phyloP scores from a whole-genome alignment of 2,888 invertebrate genomes.

The Hirudinaria manillensis region DNA sequence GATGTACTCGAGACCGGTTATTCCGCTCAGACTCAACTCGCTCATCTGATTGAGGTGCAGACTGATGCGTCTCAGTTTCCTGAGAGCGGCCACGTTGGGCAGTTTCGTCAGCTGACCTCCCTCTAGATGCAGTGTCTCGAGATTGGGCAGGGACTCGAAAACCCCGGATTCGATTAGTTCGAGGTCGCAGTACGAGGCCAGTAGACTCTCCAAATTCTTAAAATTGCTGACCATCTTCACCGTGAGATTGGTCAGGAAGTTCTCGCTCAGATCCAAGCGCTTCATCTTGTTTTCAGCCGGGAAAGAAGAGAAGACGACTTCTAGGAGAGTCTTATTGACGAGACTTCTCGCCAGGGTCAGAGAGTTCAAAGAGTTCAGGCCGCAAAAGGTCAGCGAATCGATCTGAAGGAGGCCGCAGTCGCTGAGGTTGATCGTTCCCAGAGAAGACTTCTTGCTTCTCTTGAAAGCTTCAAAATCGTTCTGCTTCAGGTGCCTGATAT shows the following conservation, averaged over 20 bases:
- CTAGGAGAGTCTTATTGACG: conserved; percentile 24
- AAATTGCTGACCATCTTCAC: conserved; percentile 34
- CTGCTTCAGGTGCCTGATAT: conserved; percentile 32
- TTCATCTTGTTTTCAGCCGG: conserved; percentile 30
- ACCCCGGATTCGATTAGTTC: conserved; percentile 34
- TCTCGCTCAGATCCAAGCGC: conserved; percentile 38
- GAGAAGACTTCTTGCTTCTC: conserved; percentile 15
- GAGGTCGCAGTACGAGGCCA: conserved; percentile 36
- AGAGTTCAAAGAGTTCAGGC: conserved; percentile 36
- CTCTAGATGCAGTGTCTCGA: conserved; percentile 35
- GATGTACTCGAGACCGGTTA: conserved; percentile 35
- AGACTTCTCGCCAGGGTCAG: conserved; percentile 37
- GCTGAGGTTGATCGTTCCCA: conserved; percentile 37
- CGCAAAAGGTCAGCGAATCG: conserved; percentile 33
- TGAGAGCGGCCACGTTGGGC: conserved; percentile 27
- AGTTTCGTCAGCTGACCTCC: conserved; percentile 31
- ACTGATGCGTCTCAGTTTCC: conserved; percentile 34
- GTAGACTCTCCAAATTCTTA: conserved; percentile 32
- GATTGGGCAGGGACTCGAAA: conserved; percentile 31
- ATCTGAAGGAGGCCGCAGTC: conserved; percentile 36
- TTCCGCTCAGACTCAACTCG: conserved; percentile 27
- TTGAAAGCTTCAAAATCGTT: conserved; percentile 36
- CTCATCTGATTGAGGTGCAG: conserved; percentile 35
- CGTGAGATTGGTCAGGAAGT: conserved; percentile 36
- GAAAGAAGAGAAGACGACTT: conserved; percentile 26